phyloP scores from a whole-genome alignment of 2,888 invertebrate genomes.

The Cremastinae sp. region DNA sequence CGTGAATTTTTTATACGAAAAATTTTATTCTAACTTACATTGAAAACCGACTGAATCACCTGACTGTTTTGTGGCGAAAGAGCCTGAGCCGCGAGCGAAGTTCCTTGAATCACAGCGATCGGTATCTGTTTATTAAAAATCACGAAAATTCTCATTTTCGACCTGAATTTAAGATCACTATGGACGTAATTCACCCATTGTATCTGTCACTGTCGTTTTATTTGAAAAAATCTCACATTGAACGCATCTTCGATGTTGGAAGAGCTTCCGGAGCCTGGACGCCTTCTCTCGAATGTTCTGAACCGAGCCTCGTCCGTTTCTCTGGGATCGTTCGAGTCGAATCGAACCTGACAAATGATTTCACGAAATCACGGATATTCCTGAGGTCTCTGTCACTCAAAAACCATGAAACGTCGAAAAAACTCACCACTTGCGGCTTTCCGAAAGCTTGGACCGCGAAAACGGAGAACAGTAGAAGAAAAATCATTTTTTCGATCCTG shows the following conservation, averaged over 20 bases:
- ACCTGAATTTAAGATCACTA: no score
- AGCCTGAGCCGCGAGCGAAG: constrained; percentile 70
- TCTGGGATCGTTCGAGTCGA: constrained; percentile 45
- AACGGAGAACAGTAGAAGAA: background rate
- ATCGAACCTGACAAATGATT: constrained; percentile 36
- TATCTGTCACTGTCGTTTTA: no score
- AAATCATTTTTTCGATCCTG: constrained; percentile 59
- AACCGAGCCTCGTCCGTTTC: constrained; percentile 32
- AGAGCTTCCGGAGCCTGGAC: constrained; percentile 12
- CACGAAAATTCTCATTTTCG: constrained; percentile 3
- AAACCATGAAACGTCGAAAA: background rate
- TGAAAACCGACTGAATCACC: constrained; percentile 70
- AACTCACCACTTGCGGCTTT: constrained; percentile 19
- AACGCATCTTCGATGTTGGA: constrained; percentile 50
- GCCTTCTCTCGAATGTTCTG: constrained; percentile 30
- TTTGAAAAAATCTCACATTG: no score
- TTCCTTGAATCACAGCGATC: constrained; percentile 73
- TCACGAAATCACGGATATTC: background rate
- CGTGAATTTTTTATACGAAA: background rate
- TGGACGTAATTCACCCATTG: no score
- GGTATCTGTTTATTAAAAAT: constrained; percentile 76
- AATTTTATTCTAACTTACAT: constrained; percentile 66
- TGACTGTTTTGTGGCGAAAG: constrained; percentile 71
- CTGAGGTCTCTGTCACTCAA: background rate
- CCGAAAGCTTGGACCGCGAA: background rate